A percentile compares a stretch with the other conserved stretches of the same genome.
phyloP scores from a whole-genome alignment of 2,113 vertebrate genomes.

The Psilopsiagon aymara region DNA sequence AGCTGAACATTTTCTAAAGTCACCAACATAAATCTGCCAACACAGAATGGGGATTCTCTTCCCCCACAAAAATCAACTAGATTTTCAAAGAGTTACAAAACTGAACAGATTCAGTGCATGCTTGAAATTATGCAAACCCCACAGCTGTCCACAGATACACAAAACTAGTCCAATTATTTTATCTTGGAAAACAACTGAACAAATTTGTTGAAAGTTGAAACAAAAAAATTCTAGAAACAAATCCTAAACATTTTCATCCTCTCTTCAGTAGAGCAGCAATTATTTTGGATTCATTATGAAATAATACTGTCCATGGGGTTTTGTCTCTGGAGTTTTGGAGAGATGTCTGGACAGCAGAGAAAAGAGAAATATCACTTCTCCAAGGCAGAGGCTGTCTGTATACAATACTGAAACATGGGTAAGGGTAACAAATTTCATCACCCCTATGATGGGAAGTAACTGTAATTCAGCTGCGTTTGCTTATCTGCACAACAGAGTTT shows the following conservation, averaged over 20 bases:
- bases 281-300: not conserved
- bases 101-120: not conserved
- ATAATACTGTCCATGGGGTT: not conserved
- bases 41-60: not conserved
- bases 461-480: not conserved
- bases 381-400: not conserved
- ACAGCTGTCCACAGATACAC: not conserved
- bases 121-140: not conserved
- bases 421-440: not conserved
- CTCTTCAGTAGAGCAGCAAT: not conserved
- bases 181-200: not conserved
- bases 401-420: not conserved
- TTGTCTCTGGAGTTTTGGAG: not conserved
- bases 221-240: not conserved
- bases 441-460: not conserved
- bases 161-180: not conserved
- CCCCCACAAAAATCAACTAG: not conserved
- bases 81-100: not conserved
- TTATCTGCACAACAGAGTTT: not conserved
- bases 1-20: not conserved
- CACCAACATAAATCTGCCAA: not conserved
- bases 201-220: not conserved
- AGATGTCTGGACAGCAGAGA: not conserved
- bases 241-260: not conserved
- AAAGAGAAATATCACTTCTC: not conserved